phyloP scores from a whole-genome alignment of 2,797 vertebrate species.

The Silurus aristotelis region DNA sequence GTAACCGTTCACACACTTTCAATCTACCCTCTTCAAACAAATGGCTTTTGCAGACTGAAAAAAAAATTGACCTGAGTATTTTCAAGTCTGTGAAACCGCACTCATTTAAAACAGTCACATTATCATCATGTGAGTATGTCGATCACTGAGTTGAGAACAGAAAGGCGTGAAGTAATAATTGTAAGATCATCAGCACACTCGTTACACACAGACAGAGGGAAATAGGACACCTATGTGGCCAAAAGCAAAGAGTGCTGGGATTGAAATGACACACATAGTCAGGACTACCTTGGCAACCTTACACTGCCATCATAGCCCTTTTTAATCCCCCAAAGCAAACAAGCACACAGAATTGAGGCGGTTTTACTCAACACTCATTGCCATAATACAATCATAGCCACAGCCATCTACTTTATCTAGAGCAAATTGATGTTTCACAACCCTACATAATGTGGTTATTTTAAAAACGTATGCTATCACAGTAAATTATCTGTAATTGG shows the following conservation, averaged over 20 bases:
- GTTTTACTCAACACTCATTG: neutral
- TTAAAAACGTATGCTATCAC: neutral
- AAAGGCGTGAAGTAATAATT: neutral
- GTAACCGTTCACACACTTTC: constrained; percentile 2
- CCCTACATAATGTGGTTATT: constrained; percentile 2
- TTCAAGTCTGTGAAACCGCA: neutral
- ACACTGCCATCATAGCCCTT: neutral
- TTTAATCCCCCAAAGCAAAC: neutral
- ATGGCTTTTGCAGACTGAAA: neutral
- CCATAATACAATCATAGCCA: neutral
- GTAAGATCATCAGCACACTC: neutral
- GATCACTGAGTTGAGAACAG: neutral
- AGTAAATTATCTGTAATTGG: neutral
- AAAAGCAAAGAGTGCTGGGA: constrained; percentile 8
- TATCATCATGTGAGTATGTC: neutral
- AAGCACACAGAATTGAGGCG: neutral
- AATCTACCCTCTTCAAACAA: neutral
- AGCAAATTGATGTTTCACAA: constrained; percentile 20
- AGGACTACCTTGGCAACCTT: constrained; percentile 22
- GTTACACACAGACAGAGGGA: constrained; percentile 15
- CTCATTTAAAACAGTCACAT: constrained; percentile 4
- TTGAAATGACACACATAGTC: constrained; percentile 27
- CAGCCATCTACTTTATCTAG: neutral
- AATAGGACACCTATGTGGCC: constrained; percentile 8
- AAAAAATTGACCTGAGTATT: constrained; percentile 4